Evolutionary conservation across 2,797 vertebrate species (phyloP).

Genomic region (Gouania willdenowi): DNA sequence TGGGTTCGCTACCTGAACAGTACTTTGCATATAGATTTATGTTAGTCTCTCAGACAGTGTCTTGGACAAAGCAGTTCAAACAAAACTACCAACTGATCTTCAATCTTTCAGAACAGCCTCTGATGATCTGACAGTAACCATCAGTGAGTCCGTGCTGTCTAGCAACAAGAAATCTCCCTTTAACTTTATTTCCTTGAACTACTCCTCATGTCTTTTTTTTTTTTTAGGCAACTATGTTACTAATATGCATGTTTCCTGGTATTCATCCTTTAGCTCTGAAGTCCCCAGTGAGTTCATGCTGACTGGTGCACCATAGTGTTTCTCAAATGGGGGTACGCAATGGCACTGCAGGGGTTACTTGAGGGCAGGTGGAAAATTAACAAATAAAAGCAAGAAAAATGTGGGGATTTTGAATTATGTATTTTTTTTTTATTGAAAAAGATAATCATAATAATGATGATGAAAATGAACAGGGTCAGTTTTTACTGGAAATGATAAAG

Average conservation of each 20-base stretch:
- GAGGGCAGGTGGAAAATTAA: too few relatives aligned
- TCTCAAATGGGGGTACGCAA: too few relatives aligned
- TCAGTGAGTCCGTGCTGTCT: slow-evolving; percentile 12
- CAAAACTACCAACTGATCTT: slow-evolving; percentile 38
- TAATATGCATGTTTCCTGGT: slow-evolving; percentile 7
- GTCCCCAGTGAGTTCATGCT: slow-evolving; percentile 28
- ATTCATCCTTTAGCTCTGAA: slow-evolving; percentile 34
- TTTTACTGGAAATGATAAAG: too few relatives aligned
- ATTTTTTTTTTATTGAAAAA: too few relatives aligned
- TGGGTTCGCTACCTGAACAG: neutral
- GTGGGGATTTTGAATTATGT: too few relatives aligned
- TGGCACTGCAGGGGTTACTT: too few relatives aligned
- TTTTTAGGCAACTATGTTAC: slow-evolving; percentile 10
- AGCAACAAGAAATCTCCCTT: slow-evolving; percentile 41
- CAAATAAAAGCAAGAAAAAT: too few relatives aligned
- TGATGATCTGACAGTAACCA: slow-evolving; percentile 42
- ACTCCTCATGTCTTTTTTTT: slow-evolving; percentile 23
- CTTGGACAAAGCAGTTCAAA: slow-evolving; percentile 31
- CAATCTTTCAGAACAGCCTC: slow-evolving; percentile 24
- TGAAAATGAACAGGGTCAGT: too few relatives aligned
- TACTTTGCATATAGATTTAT: slow-evolving; percentile 28
- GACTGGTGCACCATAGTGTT: neutral
- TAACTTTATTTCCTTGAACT: slow-evolving; percentile 33
- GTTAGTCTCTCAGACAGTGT: slow-evolving; percentile 9
- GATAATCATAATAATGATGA: too few relatives aligned